These are phyloP conservation scores for Leucopsar rothschildi DNA, from an alignment of 2,113 vertebrate genomes.

Conservation along the genomic window DNA sequence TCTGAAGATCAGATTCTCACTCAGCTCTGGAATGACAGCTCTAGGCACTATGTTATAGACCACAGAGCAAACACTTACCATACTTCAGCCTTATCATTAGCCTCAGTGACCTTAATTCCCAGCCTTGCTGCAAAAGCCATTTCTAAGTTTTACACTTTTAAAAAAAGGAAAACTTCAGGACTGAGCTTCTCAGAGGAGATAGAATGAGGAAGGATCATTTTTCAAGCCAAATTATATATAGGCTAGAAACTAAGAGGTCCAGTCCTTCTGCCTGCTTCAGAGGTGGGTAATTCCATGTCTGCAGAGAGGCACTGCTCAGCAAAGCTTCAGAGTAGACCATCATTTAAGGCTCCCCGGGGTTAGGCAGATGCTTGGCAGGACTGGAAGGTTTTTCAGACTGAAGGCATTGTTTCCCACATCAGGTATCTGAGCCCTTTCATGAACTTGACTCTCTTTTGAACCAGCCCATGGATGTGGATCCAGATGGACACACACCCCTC, in stretches of 20 bases:
- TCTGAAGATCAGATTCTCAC: neutral
- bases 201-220: neutral
- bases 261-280: neutral
- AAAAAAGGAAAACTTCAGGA: neutral
- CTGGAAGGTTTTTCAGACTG: neutral
- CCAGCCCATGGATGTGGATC: neutral
- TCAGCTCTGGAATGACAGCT: neutral
- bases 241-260: neutral
- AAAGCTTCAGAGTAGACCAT: accelerated
- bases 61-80: neutral
- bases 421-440: neutral
- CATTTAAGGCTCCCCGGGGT: neutral
- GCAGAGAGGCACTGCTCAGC: neutral
- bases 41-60: neutral
- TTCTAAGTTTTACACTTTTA: neutral
- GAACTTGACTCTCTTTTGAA: neutral
- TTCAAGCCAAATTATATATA: neutral
- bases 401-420: neutral
- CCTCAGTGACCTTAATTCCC: neutral
- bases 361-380: neutral
- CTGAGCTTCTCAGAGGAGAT: neutral
- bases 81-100: accelerated
- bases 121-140: neutral
- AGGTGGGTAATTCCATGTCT: neutral
- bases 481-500: neutral